phyloP scores from a whole-genome alignment of 2,113 vertebrate species.

The Boleophthalmus pectinirostris region DNA sequence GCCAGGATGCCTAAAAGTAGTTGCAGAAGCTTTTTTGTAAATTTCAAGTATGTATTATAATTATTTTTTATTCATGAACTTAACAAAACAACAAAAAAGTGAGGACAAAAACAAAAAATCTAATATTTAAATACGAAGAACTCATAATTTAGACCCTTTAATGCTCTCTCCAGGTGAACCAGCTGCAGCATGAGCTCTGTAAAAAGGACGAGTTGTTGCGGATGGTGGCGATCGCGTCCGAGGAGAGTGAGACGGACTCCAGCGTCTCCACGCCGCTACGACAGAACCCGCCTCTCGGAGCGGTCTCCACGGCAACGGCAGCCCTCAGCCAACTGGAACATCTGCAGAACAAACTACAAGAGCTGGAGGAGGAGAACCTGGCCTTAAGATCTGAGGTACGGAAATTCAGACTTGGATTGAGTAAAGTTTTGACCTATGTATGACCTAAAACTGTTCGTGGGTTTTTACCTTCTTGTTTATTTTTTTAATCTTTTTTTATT shows the following conservation, averaged over 20 bases:
- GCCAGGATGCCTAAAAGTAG: too few species aligned
- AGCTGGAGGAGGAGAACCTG: slow-evolving; percentile 95
- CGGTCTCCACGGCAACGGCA: slow-evolving; percentile 44
- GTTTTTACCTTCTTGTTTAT: too few species aligned
- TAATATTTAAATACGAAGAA: not conserved
- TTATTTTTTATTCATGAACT: too few species aligned
- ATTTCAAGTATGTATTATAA: too few species aligned
- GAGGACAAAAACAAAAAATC: too few species aligned
- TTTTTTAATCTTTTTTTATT: not conserved
- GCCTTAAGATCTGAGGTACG: slow-evolving; percentile 87
- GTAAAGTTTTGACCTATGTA: too few species aligned
- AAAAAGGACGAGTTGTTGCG: slow-evolving; percentile 96
- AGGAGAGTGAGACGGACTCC: slow-evolving; percentile 94
- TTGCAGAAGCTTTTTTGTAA: too few species aligned
- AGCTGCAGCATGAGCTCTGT: slow-evolving; percentile 91
- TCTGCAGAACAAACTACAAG: slow-evolving; percentile 89
- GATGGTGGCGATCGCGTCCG: slow-evolving; percentile 90
- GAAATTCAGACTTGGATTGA: too few species aligned
- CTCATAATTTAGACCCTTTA: not conserved
- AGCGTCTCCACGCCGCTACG: slow-evolving; percentile 86
- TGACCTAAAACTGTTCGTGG: too few species aligned
- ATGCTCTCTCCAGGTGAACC: slow-evolving; percentile 82
- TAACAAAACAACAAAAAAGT: too few species aligned
- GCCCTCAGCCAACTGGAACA: slow-evolving; percentile 87
- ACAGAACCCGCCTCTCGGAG: slow-evolving; percentile 68